Base-by-base conservation (phyloP, 2,888 invertebrate species). In the Pterobdella sp. region DNA sequence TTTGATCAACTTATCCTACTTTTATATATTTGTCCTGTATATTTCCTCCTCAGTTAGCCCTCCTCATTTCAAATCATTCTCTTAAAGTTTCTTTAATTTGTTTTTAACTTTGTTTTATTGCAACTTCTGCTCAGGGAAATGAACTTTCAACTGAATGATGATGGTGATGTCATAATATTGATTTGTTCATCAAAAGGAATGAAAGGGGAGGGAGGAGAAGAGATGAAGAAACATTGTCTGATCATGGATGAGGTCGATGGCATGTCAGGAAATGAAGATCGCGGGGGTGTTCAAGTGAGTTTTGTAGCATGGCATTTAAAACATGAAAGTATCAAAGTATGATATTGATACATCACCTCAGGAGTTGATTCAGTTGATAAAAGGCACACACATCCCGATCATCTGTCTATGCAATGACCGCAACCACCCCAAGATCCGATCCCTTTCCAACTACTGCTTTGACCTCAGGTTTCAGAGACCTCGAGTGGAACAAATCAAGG, bases 221-320 rank as follows among this genome's bases (percentile, higher is more conserved):
- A 42, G 49, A 42, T 42, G 26, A 68, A 74, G 78, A 92, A 92
- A 80, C 93, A 94, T 81, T 93, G 93, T 22, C 85, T 99, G 7
- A 87, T 99, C n/a, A 99, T 99, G 98, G 98, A 99, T 81, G 98
- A 99, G 87, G 97, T 99, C 0, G 98, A 99, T 81, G 98, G 98
- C 10, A 98, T 99, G 96, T 93, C 75, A n/a, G 97, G 97, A 1
- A 98, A 97, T 83, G 94, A 98, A 84, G 98, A 99, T 84, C 88
- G 98, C 79, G 97, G 97, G 32, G 98, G 98, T 63, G 88, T 98
- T 70, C 91, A 81, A 78, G 82, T 83, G 73, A 72, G 36, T 63
- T 10, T 18, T n/a, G 52, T 14, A 49, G 52, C n/a, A n/a, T 18
- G n/a, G 14, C 14, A 49, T 18, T 49, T 14, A 49, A 49, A 18